These are phyloP conservation scores for Heliconius cydno DNA, from an alignment of 2,888 invertebrate species.

Conservation along the genomic window DNA sequence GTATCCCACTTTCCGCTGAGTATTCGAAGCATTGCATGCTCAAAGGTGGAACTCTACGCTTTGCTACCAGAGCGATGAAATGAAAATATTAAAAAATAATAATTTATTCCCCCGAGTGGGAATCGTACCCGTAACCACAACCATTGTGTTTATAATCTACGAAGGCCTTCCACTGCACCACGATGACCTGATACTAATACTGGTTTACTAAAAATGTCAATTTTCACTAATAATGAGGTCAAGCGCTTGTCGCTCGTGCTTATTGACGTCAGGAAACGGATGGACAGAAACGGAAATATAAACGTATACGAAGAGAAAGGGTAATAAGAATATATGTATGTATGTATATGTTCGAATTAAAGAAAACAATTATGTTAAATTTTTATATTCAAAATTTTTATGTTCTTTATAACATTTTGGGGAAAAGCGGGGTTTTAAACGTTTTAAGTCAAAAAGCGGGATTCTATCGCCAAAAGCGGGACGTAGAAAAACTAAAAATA, in stretches of 20 bases:
- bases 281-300: not conserved
- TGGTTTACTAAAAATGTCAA: no score
- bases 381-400: no score
- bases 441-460: no score
- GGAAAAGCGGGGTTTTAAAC: no score
- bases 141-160: no score
- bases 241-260: not conserved
- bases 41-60: not conserved
- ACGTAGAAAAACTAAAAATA: no score
- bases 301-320: not conserved
- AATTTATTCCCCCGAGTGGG: not conserved
- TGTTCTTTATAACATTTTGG: not conserved
- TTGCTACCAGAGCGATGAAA: not conserved
- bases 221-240: no score
- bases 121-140: not conserved
- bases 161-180: no score
- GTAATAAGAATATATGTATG: not conserved
- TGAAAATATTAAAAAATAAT: not conserved
- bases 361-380: not conserved
- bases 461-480: no score
- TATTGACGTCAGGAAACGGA: not conserved
- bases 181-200: no score
- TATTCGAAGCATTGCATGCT: no score
- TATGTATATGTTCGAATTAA: not conserved
- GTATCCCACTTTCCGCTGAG: not conserved